phyloP scores from a whole-genome alignment of 2,797 vertebrate species.

The Eulemur rubriventer region DNA sequence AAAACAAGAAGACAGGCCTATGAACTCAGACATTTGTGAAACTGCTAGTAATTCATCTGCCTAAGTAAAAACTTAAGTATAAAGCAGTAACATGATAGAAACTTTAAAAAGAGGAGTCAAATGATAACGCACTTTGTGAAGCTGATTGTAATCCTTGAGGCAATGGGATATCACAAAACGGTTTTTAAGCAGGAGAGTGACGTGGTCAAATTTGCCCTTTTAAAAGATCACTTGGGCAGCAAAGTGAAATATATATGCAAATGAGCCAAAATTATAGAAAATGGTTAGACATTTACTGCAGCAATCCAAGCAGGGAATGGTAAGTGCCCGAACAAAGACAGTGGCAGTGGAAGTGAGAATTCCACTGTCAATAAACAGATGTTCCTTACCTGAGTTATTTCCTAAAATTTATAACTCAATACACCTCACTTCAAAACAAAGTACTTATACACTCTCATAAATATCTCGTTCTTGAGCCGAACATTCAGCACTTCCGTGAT shows the following conservation, averaged over 20 bases:
- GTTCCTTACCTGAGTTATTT: slow-evolving; percentile 37
- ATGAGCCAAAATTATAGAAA: background rate
- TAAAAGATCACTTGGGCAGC: background rate
- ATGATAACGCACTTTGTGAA: background rate
- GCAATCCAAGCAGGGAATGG: background rate
- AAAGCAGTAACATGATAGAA: background rate
- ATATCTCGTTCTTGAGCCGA: background rate
- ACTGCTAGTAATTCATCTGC: background rate
- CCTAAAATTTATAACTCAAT: slow-evolving; percentile 55
- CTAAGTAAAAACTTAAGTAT: background rate
- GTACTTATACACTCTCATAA: background rate
- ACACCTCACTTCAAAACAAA: slow-evolving; percentile 8
- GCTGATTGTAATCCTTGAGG: background rate
- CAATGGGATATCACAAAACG: background rate
- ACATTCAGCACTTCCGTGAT: background rate
- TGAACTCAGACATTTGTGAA: background rate
- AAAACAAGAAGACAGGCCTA: background rate
- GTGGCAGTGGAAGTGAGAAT: background rate
- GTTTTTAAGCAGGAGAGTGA: background rate
- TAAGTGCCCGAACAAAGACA: background rate
- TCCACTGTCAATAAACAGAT: slow-evolving; percentile 16
- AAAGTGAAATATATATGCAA: background rate
- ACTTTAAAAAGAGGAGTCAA: background rate
- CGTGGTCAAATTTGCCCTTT: background rate
- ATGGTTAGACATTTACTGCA: background rate